Evolutionary conservation across 2,797 vertebrate species (phyloP).

Genomic region (Halcyon chelicuti): DNA sequence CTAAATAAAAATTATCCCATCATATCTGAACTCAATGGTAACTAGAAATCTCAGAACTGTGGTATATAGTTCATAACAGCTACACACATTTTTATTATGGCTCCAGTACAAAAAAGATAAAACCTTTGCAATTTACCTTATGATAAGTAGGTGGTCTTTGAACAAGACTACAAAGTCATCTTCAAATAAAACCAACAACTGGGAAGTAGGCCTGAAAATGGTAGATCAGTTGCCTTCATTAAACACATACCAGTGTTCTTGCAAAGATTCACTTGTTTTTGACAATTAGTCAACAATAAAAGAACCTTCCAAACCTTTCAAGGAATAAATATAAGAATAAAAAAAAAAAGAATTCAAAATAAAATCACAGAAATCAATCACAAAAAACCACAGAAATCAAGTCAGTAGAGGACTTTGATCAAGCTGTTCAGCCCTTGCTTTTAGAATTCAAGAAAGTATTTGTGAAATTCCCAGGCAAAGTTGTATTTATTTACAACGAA

Average conservation of each 20-base stretch:
- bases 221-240: slow-evolving; percentile 41
- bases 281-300: slow-evolving; percentile 34
- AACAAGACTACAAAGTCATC: slow-evolving; percentile 56
- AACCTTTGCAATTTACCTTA: slow-evolving; percentile 3
- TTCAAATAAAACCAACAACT: slow-evolving; percentile 2
- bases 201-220: neutral
- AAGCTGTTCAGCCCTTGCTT: neutral
- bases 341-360: neutral
- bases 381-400: neutral
- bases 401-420: slow-evolving; percentile 6
- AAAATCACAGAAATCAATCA: neutral
- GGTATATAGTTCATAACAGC: neutral
- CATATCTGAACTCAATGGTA: neutral
- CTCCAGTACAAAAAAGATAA: slow-evolving; percentile 27
- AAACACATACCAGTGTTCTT: neutral
- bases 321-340: neutral
- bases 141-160: slow-evolving; percentile 28
- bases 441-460: neutral
- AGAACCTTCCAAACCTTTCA: neutral
- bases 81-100: slow-evolving; percentile 27
- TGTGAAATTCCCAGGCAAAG: neutral
- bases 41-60: neutral
- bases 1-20: neutral
- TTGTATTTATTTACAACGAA: neutral
- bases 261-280: neutral